These are phyloP conservation scores for Mastomys coucha DNA, from an alignment of 2,113 vertebrate genomes.

Conservation along the genomic window DNA sequence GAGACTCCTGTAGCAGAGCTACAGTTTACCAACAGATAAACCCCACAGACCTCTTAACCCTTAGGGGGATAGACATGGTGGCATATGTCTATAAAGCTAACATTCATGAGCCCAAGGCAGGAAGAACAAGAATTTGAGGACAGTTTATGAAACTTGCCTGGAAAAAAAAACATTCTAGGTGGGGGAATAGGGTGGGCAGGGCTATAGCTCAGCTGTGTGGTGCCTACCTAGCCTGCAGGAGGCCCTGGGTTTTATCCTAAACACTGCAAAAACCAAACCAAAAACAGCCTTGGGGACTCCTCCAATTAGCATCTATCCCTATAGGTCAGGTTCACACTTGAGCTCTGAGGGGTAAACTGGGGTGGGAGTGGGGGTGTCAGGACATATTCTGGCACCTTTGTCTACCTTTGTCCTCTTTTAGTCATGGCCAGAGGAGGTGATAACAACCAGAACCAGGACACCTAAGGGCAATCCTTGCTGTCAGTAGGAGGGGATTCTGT, in stretches of 20 bases:
- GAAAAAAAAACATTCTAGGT: background rate
- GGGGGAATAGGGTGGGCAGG: background rate
- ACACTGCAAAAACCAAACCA: background rate
- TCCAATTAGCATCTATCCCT: constrained; percentile 2
- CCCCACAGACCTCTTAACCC: background rate
- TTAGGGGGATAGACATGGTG: background rate
- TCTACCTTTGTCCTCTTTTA: constrained; percentile 24
- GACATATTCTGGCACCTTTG: constrained; percentile 7
- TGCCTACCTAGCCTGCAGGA: background rate
- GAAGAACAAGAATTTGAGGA: background rate
- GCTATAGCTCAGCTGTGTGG: background rate
- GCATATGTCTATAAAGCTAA: background rate
- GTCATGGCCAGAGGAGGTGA: background rate
- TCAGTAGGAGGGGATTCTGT: background rate
- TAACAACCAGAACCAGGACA: background rate
- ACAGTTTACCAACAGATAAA: constrained; percentile 19
- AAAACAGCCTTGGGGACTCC: background rate
- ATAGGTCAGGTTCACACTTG: constrained; percentile 36
- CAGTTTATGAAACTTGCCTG: background rate
- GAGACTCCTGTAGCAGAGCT: background rate
- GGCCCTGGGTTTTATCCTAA: background rate
- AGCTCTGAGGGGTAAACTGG: constrained; percentile 50
- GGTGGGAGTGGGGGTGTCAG: background rate
- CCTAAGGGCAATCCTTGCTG: constrained; percentile 1
- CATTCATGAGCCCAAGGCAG: background rate